These are phyloP conservation scores for Clusia tigrina DNA, from an alignment of 2,888 invertebrate genomes.

Conservation along the genomic window DNA sequence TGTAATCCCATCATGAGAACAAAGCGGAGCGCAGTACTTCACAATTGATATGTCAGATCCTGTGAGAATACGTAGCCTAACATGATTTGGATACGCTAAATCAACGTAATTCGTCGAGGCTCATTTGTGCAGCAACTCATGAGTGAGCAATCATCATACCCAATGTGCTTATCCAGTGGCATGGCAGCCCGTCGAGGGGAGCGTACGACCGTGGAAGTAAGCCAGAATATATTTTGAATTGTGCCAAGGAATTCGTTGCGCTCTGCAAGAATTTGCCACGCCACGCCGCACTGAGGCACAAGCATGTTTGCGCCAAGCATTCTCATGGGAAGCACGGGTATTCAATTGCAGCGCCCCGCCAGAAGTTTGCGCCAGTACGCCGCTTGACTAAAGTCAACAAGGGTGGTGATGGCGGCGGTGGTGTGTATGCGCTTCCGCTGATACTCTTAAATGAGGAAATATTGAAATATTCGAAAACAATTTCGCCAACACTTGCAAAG, in stretches of 20 bases:
- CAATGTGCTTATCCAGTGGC: not conserved
- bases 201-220: not conserved
- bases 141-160: constrained; percentile 37
- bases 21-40: constrained; percentile 33
- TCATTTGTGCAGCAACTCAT: constrained; percentile 53
- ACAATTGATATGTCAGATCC: constrained; percentile 31
- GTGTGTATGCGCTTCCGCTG: not conserved
- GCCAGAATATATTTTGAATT: constrained; percentile 25
- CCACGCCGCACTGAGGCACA: constrained; percentile 41
- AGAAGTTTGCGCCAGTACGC: not conserved
- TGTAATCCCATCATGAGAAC: constrained; percentile 58
- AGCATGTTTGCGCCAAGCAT: constrained; percentile 2
- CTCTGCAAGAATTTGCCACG: constrained; percentile 62
- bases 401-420: constrained; percentile 32
- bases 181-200: not conserved
- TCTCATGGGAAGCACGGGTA: constrained; percentile 50
- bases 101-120: constrained; percentile 57
- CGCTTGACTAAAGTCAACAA: constrained; percentile 36
- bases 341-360: constrained; percentile 8
- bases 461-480: constrained; percentile 56
- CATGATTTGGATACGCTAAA: constrained; percentile 59
- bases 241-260: constrained; percentile 56
- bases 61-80: constrained; percentile 53
- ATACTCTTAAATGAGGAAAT: constrained; percentile 36
- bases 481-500: constrained; percentile 40